phyloP scores from a whole-genome alignment of 2,113 vertebrate species.

The Ceratotherium simum region DNA sequence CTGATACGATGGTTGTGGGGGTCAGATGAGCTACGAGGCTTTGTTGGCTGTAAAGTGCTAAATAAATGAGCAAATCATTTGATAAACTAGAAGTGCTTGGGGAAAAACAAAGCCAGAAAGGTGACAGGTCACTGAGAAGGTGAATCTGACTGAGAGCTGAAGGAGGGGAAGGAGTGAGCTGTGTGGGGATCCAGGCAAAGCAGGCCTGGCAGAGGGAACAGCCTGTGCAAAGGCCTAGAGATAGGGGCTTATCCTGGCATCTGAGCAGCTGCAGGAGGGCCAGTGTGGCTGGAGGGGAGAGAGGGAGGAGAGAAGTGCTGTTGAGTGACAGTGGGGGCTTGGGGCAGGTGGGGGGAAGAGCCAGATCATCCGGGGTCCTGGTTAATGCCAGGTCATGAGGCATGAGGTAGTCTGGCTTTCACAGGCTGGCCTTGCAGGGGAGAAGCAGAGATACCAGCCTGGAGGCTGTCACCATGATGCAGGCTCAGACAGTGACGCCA shows the following conservation, averaged over 20 bases:
- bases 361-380: background rate
- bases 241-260: background rate
- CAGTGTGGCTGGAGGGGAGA: background rate
- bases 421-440: background rate
- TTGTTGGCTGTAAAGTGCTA: background rate
- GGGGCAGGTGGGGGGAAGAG: background rate
- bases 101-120: background rate
- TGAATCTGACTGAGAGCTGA: fast-evolving
- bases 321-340: fast-evolving
- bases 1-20: background rate
- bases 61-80: background rate
- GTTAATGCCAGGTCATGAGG: fast-evolving
- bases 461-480: fast-evolving
- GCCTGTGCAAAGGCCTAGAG: background rate
- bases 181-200: background rate
- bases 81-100: background rate
- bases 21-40: fast-evolving
- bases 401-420: background rate
- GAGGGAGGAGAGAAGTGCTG: background rate
- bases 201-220: fast-evolving
- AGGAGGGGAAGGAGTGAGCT: background rate
- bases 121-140: background rate
- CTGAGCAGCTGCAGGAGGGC: fast-evolving
- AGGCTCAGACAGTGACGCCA: background rate
- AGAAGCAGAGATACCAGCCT: background rate